Percentiles rank a stretch among this genome's conserved stretches.
Conservation (phyloP, 2,113 vertebrate genomes). For the Sterrhoptilus dennistouni region DNA sequence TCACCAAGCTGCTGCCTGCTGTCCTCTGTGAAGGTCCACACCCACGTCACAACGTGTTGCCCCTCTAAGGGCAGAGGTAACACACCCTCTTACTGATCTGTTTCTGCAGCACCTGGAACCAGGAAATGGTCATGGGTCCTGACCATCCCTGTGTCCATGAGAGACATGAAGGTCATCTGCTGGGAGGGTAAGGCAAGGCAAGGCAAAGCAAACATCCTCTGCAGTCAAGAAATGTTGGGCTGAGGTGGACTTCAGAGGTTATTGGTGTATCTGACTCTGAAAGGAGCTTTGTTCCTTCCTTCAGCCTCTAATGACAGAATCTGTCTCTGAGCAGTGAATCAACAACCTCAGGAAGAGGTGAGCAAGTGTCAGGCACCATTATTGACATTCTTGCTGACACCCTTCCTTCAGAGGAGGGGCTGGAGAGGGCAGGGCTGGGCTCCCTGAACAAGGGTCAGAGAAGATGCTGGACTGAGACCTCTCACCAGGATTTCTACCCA, state of each 20-base stretch:
- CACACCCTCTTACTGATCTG: neutral
- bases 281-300: slow-evolving; percentile 85
- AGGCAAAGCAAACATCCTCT: neutral
- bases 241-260: slow-evolving; percentile 60
- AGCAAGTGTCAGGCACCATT: slow-evolving; percentile 71
- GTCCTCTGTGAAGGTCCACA: too few species aligned
- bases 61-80: too few species aligned
- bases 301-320: slow-evolving; percentile 78
- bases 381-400: slow-evolving; percentile 69
- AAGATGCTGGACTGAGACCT: neutral
- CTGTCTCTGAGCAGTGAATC: slow-evolving; percentile 76
- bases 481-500: neutral
- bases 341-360: slow-evolving; percentile 70
- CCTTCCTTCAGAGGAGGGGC: slow-evolving; percentile 55
- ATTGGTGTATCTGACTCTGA: slow-evolving; percentile 80
- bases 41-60: too few species aligned
- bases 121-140: neutral
- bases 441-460: neutral
- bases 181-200: neutral
- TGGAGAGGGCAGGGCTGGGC: accelerated
- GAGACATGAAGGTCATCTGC: neutral
- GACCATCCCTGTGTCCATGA: accelerated
- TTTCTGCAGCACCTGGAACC: neutral
- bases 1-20: too few species aligned
- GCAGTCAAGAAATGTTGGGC: neutral